Evolutionary conservation across 2,888 invertebrate genomes (phyloP).

Genomic region (Danaus chrysippus): DNA sequence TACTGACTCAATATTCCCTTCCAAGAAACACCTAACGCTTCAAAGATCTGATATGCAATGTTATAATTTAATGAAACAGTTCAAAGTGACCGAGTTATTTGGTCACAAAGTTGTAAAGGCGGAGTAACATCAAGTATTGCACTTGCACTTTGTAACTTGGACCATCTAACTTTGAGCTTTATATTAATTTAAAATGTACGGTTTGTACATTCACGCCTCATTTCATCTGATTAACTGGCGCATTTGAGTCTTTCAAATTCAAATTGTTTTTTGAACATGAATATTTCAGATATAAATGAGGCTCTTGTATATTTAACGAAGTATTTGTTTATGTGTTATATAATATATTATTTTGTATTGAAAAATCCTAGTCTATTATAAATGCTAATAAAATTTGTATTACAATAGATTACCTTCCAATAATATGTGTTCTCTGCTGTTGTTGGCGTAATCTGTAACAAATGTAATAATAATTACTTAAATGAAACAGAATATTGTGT

Average conservation of each 20-base stretch:
- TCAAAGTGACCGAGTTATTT: constrained; percentile 29
- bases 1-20: too few species aligned
- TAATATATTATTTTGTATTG: too few species aligned
- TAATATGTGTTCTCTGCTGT: too few species aligned
- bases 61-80: constrained; percentile 2
- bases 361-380: too few species aligned
- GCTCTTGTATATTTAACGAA: too few species aligned
- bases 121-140: constrained; percentile 23
- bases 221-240: background rate
- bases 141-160: constrained; percentile 10
- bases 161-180: constrained; percentile 17
- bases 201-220: background rate
- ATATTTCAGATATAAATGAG: background rate
- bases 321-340: too few species aligned
- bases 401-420: too few species aligned
- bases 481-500: background rate
- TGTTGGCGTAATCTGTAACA: background rate
- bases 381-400: too few species aligned
- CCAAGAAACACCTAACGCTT: too few species aligned
- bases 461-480: background rate
- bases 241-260: background rate
- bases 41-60: background rate
- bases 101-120: constrained; percentile 54
- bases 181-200: constrained; percentile 4
- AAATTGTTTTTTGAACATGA: background rate